Percentiles rank a stretch among this genome's conserved stretches.
Evolutionary conservation across 2,888 invertebrate genomes (phyloP).

Genomic region (Chaetogeoica ovagalla): DNA sequence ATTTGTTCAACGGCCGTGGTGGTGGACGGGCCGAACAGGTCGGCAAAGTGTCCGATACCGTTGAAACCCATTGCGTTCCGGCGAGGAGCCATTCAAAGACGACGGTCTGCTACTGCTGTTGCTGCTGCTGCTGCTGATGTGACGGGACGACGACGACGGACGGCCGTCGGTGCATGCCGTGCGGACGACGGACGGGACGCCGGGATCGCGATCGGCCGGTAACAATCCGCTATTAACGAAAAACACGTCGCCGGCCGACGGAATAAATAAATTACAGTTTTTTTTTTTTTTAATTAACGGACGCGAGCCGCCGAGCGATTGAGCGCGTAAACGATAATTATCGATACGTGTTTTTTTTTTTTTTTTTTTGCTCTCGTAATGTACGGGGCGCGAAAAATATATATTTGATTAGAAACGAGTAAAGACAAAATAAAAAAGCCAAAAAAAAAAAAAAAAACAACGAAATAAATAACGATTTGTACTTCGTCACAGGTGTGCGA

Average conservation of each 20-base stretch:
- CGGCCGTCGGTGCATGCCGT: no score
- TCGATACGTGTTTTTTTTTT: no score
- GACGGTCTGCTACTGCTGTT: not conserved
- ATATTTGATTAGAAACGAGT: not conserved
- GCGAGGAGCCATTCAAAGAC: constrained; percentile 46
- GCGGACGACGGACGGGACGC: not conserved
- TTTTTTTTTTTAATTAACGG: no score
- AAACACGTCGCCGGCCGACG: no score
- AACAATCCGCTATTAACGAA: no score
- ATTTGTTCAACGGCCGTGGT: constrained; percentile 35
- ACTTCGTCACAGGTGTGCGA: constrained; percentile 62
- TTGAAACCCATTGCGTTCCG: constrained; percentile 58
- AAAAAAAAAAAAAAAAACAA: not conserved
- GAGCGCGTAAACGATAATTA: no score
- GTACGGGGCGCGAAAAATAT: no score
- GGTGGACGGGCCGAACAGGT: constrained; percentile 48
- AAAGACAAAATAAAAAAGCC: not conserved
- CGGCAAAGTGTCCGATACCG: constrained; percentile 48
- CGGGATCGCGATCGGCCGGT: no score
- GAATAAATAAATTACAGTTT: no score
- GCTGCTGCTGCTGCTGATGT: no score
- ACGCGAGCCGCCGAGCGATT: no score
- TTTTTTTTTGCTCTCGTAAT: no score
- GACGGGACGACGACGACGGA: not conserved
- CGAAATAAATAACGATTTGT: constrained; percentile 51